Conservation (phyloP, 1,140 invertebrate species). For the Rhagoletis zephyria region DNA sequence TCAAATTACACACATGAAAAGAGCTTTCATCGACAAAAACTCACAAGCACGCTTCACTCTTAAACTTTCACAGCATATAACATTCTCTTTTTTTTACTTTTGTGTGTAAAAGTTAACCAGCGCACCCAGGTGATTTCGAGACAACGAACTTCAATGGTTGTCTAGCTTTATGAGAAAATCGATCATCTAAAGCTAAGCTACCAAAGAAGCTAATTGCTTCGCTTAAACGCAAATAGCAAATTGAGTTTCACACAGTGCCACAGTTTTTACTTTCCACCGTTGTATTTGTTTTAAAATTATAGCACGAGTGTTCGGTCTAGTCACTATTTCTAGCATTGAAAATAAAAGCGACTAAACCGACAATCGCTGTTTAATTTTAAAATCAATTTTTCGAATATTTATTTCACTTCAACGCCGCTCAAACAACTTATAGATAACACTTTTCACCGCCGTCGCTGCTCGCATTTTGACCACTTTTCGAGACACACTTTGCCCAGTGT, state of each 20-base stretch:
- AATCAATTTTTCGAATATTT: conserved; percentile 56
- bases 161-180: conserved; percentile 56
- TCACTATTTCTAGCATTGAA: conserved; percentile 62
- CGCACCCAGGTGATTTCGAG: background rate
- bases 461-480: conserved; percentile 59
- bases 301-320: conserved; percentile 74
- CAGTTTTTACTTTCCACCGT: conserved; percentile 44
- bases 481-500: conserved; percentile 73
- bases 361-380: conserved; percentile 74
- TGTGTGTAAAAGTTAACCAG: background rate
- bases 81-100: background rate
- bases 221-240: too few relatives aligned
- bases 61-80: background rate
- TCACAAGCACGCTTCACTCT: background rate
- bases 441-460: background rate
- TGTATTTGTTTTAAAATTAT: conserved; percentile 72
- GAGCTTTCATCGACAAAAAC: background rate
- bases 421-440: background rate
- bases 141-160: conserved; percentile 57
- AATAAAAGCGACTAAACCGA: conserved; percentile 69
- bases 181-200: conserved; percentile 53
- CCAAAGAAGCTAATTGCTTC: conserved; percentile 17
- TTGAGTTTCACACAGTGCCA: background rate
- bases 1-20: background rate
- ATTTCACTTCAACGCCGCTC: too few relatives aligned